Evolutionary conservation across 2,888 invertebrate genomes (phyloP).

Genomic region (Petrolisthes cinctipes): DNA sequence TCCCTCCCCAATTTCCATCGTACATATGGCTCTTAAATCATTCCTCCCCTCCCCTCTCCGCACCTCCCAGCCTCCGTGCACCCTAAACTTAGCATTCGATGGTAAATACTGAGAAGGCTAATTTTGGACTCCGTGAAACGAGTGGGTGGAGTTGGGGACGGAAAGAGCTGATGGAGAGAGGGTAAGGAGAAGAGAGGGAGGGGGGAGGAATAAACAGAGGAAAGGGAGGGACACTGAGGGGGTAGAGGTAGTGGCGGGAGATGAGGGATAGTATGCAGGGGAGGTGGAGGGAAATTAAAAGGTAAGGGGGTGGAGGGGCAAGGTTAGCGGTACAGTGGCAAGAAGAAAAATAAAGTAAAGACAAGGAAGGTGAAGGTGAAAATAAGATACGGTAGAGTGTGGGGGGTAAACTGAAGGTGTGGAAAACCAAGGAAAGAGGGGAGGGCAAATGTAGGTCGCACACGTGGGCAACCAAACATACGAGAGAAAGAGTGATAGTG

Average conservation of each 20-base stretch:
- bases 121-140: not conserved
- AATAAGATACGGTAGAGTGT: not conserved
- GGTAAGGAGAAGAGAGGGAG: not conserved
- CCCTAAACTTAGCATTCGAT: slow-evolving; percentile 9
- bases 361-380: not conserved
- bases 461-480: not conserved
- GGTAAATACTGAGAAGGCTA: slow-evolving; percentile 13
- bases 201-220: not conserved
- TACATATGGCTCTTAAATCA: not conserved
- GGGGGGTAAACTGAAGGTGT: not conserved
- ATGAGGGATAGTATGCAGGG: not conserved
- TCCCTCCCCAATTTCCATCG: not conserved
- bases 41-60: not conserved
- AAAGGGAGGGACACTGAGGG: not conserved
- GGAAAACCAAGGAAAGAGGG: not conserved
- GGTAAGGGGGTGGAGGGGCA: not conserved
- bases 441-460: not conserved
- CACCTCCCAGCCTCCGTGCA: not conserved
- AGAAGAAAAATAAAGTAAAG: not conserved
- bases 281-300: not conserved
- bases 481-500: not conserved
- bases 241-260: not conserved
- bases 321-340: not conserved
- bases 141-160: not conserved
- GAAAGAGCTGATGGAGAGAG: not conserved